Evolutionary conservation across 2,888 invertebrate genomes (phyloP).

Genomic region (Helobdella robusta): DNA sequence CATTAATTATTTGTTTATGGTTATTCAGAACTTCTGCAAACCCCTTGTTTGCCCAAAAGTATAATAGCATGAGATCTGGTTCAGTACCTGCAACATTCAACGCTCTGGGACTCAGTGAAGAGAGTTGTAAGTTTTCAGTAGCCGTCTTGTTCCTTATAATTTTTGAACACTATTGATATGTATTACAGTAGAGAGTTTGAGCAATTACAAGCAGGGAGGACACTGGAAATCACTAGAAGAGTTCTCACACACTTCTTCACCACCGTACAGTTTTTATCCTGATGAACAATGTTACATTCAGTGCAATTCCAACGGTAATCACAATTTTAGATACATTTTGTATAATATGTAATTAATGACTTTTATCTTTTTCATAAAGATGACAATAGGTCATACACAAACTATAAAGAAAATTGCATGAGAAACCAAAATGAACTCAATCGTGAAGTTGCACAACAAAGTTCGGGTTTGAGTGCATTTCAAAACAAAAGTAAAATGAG

Average conservation of each 20-base stretch:
- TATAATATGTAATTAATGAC: background rate
- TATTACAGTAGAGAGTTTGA: conserved; percentile 20
- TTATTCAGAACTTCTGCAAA: conserved; percentile 39
- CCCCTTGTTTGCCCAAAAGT: conserved; percentile 40
- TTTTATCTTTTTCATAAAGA: background rate
- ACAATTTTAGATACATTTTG: background rate
- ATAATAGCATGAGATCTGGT: conserved; percentile 22
- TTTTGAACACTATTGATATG: background rate
- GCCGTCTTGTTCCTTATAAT: background rate
- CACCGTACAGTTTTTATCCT: background rate
- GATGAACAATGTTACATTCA: background rate
- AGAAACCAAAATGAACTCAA: no score
- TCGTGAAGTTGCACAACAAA: no score
- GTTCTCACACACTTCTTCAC: conserved; percentile 11
- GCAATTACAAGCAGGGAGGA: conserved; percentile 22
- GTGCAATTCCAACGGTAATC: background rate
- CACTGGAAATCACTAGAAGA: conserved; percentile 22
- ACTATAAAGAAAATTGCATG: background rate
- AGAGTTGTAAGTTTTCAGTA: conserved; percentile 25
- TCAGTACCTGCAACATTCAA: conserved; percentile 30
- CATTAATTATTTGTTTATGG: background rate
- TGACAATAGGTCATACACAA: background rate
- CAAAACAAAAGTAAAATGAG: no score
- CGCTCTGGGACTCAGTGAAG: conserved; percentile 26
- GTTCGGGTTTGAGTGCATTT: no score